Base-by-base conservation (phyloP, 1,140 invertebrate genomes). In the Conus ventricosus region DNA sequence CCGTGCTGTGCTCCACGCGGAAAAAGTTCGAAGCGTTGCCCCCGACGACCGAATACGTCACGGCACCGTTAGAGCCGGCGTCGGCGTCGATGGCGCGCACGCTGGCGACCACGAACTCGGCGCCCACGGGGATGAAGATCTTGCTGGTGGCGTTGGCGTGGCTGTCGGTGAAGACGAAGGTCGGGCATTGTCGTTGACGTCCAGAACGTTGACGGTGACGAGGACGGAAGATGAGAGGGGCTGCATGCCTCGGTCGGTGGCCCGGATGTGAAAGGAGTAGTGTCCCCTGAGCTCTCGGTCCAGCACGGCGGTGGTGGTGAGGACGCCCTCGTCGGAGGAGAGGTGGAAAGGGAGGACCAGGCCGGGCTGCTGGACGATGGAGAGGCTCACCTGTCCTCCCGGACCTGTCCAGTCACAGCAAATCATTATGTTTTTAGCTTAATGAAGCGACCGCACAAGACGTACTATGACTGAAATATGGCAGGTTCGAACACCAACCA, bases 211-310 rank as follows among this genome's bases (percentile, higher is more conserved):
- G 5, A 99, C 95, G 89, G 96, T 96, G 54, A 99, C 97, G 0
- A 97, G 97, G 4, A 97, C 97, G 0, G 97, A 98, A 5, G 98
- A 97, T 8, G 97, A 97, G 92, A 98, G 97, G 0, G 97, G 97
- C 23, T 98, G 98, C 90, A 96, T 97, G 20, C 98, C 98, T 95
- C 98, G 97, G 96, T 99, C 98, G 94, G 96, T 97, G 3, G 98
- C 98, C 23, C 98, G 96, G 0, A 99, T 97, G 88, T 96, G 96
- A 89, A 99, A 97, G 93, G 97, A 96, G 95, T 98, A 99, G 75
- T 96, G 94, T 96, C 1, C 96, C 95, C 84, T 97, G 89, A 95
- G 96, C 96, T 99, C 98, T 89, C 98, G 96, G 95, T 99, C 98
- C 83, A 99, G 95, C 23, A 20, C 23, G 13, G n/a, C 67, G 0